Base-by-base conservation (phyloP, 2,888 invertebrate genomes). In the Sesia apiformis region DNA sequence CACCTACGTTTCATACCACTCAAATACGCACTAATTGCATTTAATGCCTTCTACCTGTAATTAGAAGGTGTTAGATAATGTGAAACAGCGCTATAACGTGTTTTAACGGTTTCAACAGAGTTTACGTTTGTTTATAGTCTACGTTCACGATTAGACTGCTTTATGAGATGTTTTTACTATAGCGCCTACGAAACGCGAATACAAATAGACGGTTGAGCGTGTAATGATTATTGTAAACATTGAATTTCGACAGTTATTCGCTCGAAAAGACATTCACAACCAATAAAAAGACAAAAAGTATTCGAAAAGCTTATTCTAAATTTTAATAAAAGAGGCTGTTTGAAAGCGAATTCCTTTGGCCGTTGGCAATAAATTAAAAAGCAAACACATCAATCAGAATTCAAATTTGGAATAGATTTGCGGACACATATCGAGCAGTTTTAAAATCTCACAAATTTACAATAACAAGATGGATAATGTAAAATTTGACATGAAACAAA, bases 41-140 rank as follows among this genome's bases (percentile, higher is more conserved):
- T 78, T 79, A 81, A 84, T 83, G 79, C 84, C 83, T 80, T 84
- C 84, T 81, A 83, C 82, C 81, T 79, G 84, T 82, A 86, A 88
- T 88, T 87, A 88, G 85, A 67, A 82, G 84, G 86, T 83, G 87
- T 84, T 78, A 78, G 81, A 74, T 71, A 78, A 85, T 79, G 78
- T 76, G 78, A 76, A 84, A 75, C 85, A 82, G 83, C 71, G 78
- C 76, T 76, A 23, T 73, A 75, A 76, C 74, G 71, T 72, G 74
- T 72, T 76, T 72, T 72, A 71, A 69, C 69, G 49, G 49, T n/a
- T 23, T 39, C 52, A 3, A 23, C 23, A 23, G 23, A 23, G 23
- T 23, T 8, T 43, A n/a, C 40, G 51, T 42, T n/a, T 77, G 80
- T 82, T 83, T 80, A 80, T 74, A 68, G 62, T 64, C 69, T 70